Conservation (phyloP, 2,888 invertebrate genomes). For the Leucania comma region DNA sequence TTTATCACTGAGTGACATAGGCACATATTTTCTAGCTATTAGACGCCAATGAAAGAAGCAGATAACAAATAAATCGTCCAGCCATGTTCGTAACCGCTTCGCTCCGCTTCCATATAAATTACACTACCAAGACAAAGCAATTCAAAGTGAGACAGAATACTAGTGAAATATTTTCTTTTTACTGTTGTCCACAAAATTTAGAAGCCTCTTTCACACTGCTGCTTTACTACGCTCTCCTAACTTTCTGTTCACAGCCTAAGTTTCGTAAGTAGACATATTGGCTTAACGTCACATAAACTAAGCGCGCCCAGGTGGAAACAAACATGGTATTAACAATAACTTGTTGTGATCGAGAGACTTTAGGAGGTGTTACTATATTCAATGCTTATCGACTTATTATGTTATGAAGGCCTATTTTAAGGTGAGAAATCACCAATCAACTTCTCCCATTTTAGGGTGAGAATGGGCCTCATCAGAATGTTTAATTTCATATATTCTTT, state of each 20-base stretch:
- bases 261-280: conserved; percentile 16
- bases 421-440: no score
- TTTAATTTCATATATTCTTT: no score
- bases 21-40: no score
- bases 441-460: no score
- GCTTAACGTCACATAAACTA: conserved; percentile 25
- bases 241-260: conserved; percentile 30
- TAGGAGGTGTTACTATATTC: background rate
- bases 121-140: conserved; percentile 15
- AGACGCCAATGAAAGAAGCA: no score
- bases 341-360: conserved; percentile 22
- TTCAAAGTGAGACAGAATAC: conserved; percentile 11
- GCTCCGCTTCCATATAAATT: background rate
- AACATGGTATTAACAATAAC: conserved; percentile 11
- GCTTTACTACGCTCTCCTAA: conserved; percentile 4
- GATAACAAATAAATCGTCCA: no score
- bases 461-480: no score
- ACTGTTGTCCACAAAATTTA: conserved; percentile 8
- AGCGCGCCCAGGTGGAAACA: conserved; percentile 6
- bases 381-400: background rate
- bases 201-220: background rate
- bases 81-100: background rate
- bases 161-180: conserved; percentile 4
- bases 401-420: background rate
- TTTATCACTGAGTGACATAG: no score